These are phyloP conservation scores for Eurosta solidaginis DNA, from an alignment of 1,140 invertebrate genomes.

Conservation along the genomic window DNA sequence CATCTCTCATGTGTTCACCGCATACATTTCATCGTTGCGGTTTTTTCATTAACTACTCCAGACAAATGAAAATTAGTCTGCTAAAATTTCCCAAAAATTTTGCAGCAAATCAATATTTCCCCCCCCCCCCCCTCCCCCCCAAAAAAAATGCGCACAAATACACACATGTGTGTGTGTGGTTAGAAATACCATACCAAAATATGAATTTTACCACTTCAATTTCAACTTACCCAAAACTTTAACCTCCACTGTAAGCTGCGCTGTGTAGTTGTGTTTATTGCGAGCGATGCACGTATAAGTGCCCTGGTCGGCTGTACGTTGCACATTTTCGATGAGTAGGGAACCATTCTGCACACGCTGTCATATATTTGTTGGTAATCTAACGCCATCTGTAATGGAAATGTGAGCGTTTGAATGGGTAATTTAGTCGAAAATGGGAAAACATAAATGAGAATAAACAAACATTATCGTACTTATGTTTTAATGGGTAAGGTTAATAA, in stretches of 20 bases:
- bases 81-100: background rate
- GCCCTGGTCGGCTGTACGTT: constrained; percentile 69
- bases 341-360: constrained; percentile 72
- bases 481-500: too few species aligned
- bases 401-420: constrained; percentile 33
- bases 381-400: constrained; percentile 63
- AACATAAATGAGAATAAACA: background rate
- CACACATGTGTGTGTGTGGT: too few species aligned
- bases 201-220: background rate
- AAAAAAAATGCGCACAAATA: too few species aligned
- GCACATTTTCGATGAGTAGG: constrained; percentile 68
- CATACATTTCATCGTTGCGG: background rate
- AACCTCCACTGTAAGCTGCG: constrained; percentile 64
- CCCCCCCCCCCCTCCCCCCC: too few species aligned
- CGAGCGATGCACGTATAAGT: constrained; percentile 70
- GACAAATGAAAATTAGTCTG: constrained; percentile 13
- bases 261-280: constrained; percentile 67
- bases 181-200: background rate
- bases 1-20: background rate
- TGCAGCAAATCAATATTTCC: background rate
- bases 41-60: constrained; percentile 17
- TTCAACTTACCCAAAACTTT: constrained; percentile 64
- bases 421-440: constrained; percentile 29
- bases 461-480: background rate
- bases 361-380: constrained; percentile 71